Evolutionary conservation across 2,113 vertebrate species (phyloP), one percentile per base, ranked within the genome.

Genomic region (Poecile atricapillus): DNA sequence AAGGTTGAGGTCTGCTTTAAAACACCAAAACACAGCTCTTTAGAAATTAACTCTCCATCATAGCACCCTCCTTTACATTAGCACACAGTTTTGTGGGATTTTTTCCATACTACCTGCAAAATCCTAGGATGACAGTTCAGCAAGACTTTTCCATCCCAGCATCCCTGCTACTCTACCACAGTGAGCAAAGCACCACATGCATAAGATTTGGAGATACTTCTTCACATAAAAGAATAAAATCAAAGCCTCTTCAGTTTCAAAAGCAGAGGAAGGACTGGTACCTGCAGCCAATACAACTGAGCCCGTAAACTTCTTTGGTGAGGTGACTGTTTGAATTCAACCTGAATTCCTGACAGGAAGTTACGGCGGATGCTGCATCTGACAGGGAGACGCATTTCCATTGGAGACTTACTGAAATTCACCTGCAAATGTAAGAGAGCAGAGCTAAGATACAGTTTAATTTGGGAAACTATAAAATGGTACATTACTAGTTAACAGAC

Each of bases 271-370:
- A 67, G 33, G 65, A 39, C 9, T 10, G 4, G 77, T 97, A 99
- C 99, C 99, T 99, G 99, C 43, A 99, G 97, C 99, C 99, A 99
- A 93, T 99, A 98, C 43, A 99, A 71, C 52, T 98, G 98, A 15
- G 99, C 99, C 65, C 99, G 97, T 87, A 99, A 95, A 94, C 99
- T 99, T 81, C 99, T 98, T 60, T 99, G 99, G 93, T 99, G 99
- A 85, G 93, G 97, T 0, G 99, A 99, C 87, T 99, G 99, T 43
- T 99, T 99, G 93, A 99, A 98, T 95, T 99, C 99, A 88, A 99
- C 95, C 37, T 99, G 98, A 95, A 99, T 99, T 75, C 99, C 99
- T 17, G 99, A 98, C 81, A 99, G 97, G 93, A 99, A 99, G 97
- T 98, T 99, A 69, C 99, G 98, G 62, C 99, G 98, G 74, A 99